A percentile compares a stretch with the other conserved stretches of the same genome.
Evolutionary conservation across 2,888 invertebrate species (phyloP).

Genomic region (Limnephilus lunatus): DNA sequence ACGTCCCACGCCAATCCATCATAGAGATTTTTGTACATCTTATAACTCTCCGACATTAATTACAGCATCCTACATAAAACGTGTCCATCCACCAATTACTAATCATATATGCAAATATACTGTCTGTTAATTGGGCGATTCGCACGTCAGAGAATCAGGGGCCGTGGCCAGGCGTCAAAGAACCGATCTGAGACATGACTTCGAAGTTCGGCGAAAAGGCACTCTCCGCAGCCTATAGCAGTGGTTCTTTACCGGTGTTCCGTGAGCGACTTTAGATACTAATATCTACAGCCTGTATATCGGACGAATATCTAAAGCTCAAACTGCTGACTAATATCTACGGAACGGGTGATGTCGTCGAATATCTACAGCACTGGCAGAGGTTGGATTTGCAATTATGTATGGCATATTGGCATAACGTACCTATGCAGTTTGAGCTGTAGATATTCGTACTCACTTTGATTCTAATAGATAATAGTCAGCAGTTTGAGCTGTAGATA

Average conservation of each 20-base stretch:
- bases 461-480: too few species aligned
- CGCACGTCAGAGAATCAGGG: slow-evolving; percentile 24
- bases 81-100: slow-evolving; percentile 46
- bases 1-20: slow-evolving; percentile 54
- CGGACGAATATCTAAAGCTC: too few species aligned
- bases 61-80: slow-evolving; percentile 59
- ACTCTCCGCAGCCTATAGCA: neutral
- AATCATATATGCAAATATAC: slow-evolving; percentile 51
- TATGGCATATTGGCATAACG: too few species aligned
- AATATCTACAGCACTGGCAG: too few species aligned
- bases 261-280: too few species aligned
- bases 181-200: neutral
- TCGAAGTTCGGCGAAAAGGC: neutral
- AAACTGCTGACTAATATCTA: too few species aligned
- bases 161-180: neutral
- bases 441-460: too few species aligned
- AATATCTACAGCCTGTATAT: too few species aligned
- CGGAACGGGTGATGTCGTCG: too few species aligned
- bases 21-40: slow-evolving; percentile 38
- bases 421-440: too few species aligned
- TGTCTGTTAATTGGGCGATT: slow-evolving; percentile 52
- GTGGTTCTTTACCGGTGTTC: neutral
- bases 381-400: too few species aligned
- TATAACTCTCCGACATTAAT: slow-evolving; percentile 53
- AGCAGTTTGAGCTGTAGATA: too few species aligned